Base-by-base conservation (phyloP, 1,140 invertebrate species). In the Rhagoletis pomonella region DNA sequence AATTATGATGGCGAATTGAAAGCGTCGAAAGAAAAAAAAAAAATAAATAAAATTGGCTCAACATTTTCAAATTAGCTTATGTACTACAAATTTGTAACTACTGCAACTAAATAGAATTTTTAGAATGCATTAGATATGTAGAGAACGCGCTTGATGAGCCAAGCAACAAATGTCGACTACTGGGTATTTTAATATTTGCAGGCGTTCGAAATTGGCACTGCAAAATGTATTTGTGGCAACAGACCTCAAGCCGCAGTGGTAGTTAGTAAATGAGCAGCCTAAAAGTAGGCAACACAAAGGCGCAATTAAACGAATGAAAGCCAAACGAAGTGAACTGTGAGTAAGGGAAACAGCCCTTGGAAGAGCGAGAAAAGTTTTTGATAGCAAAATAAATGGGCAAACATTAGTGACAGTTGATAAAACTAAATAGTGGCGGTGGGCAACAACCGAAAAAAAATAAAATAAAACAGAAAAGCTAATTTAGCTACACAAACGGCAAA, bases 271-370 rank as follows among this genome's bases (percentile, higher is more conserved):
- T 12, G 14, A n/a, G 44, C n/a, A 81, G 73, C 73, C 73, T 81
- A 81, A 29, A 81, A 55, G 73, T 81, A 81, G 73, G 73, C 50
- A 55, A 55, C 14, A 73, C 67, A 81, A 81, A 81, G 7, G 73
- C 47, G n/a, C 44, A 81, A 55, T 81, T 81, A 81, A 81, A 42
- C 47, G 47, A 29, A 81, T 12, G 39, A 44, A 55, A 55, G 50
- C 10, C 0, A 55, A 10, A 55, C 50, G 50, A 55, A 10, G 5
- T 7, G 50, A 5, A 55, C 50, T 55, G 5, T 7, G 50, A 55
- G 50, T 5, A 55, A 7, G 5, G 50, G 10, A 55, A 10, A 3
- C 5, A 55, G 29, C 29, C 29, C 29, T 29, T 29, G 29, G 5
- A 55, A 55, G 50, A 55, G 50, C 5, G 5, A 55, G 5, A 55